Evolutionary conservation across 2,797 vertebrate species (phyloP).

Genomic region (Manis crassicaudata): DNA sequence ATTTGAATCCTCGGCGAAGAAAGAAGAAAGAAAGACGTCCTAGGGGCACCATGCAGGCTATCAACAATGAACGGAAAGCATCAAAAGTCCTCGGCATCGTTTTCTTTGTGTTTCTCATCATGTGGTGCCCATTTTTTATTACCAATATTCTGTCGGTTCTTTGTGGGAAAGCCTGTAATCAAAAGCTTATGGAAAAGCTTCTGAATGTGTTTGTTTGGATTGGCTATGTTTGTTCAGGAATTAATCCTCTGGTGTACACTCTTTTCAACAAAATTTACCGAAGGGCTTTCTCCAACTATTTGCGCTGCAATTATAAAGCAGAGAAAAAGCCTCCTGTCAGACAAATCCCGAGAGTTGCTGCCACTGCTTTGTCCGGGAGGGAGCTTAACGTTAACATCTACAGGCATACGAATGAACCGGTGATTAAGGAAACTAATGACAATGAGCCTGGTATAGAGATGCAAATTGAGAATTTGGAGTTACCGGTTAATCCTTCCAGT

Average conservation of each 20-base stretch:
- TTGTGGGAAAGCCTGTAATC: slow-evolving; percentile 92
- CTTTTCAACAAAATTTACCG: slow-evolving; percentile 98
- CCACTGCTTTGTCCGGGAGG: slow-evolving; percentile 83
- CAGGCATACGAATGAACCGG: slow-evolving; percentile 75
- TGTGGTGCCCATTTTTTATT: slow-evolving; percentile 99
- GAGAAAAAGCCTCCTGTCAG: slow-evolving; percentile 82
- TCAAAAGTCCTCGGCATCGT: slow-evolving; percentile 98
- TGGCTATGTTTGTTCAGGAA: slow-evolving; percentile 97
- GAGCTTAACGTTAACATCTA: slow-evolving; percentile 91
- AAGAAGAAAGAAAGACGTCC: slow-evolving; percentile 88
- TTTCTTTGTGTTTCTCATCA: slow-evolving; percentile 98
- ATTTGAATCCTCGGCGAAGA: slow-evolving; percentile 88
- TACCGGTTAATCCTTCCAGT: slow-evolving; percentile 91
- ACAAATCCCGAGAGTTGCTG: slow-evolving; percentile 83
- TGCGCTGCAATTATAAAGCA: slow-evolving; percentile 91
- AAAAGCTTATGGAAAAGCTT: slow-evolving; percentile 92
- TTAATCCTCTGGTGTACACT: slow-evolving; percentile 98
- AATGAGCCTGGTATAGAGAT: slow-evolving; percentile 90
- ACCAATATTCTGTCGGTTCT: slow-evolving; percentile 97
- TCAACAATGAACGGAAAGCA: slow-evolving; percentile 97
- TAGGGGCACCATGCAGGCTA: slow-evolving; percentile 98
- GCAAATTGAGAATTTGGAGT: slow-evolving; percentile 87
- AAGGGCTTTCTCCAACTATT: slow-evolving; percentile 96
- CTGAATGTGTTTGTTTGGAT: slow-evolving; percentile 99
- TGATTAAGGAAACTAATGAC: slow-evolving; percentile 76